Conservation (phyloP, 2,797 vertebrate genomes). For the Taeniopygia guttata region DNA sequence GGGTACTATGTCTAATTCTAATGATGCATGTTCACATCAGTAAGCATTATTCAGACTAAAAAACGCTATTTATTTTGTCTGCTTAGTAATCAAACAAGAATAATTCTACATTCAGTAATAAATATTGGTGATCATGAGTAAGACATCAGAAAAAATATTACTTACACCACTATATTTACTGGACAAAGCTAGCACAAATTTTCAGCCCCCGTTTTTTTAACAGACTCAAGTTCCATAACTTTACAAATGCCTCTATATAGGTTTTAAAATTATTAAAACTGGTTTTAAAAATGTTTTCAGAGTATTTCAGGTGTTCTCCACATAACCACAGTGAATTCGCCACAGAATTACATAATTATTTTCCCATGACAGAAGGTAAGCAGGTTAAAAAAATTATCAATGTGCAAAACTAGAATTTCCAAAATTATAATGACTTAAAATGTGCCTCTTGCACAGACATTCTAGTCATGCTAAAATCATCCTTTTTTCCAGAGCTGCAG, state of each 20-base stretch:
- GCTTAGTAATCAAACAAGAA: conserved; percentile 77
- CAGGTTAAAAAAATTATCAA: not conserved
- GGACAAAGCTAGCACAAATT: not conserved
- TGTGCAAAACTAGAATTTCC: not conserved
- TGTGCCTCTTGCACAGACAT: not conserved
- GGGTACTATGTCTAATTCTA: conserved; percentile 86
- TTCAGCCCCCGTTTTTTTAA: not conserved
- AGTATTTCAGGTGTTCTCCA: not conserved
- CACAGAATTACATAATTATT: not conserved
- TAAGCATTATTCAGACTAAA: conserved; percentile 81
- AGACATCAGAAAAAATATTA: conserved; percentile 76
- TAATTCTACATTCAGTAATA: conserved; percentile 72
- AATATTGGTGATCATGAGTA: conserved; percentile 76
- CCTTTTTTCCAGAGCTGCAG: not conserved
- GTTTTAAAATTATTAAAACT: not conserved
- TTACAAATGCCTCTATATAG: not conserved
- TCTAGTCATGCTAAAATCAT: not conserved
- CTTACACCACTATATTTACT: not conserved
- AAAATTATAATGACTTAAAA: not conserved
- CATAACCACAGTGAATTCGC: not conserved
- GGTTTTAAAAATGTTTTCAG: not conserved
- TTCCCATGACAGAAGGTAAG: not conserved
- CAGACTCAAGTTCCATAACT: not conserved
- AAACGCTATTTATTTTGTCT: conserved; percentile 73
- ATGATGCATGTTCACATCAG: conserved; percentile 84